Percentiles rank a stretch among this genome's conserved stretches.
Conservation (phyloP, 2,113 vertebrate genomes). For the Chrysochloris asiatica region DNA sequence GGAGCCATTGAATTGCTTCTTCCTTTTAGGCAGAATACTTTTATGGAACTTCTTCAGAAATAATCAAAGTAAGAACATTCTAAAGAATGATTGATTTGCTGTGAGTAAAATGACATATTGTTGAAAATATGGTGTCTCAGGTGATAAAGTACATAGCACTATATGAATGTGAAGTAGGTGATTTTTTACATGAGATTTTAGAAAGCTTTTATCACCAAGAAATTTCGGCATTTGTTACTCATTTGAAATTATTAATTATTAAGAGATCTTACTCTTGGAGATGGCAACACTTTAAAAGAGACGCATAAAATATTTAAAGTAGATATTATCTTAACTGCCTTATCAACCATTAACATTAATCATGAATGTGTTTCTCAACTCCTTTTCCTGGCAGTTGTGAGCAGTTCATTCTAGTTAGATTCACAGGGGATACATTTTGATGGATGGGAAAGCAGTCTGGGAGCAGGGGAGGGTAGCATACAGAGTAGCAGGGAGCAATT, state of each 20-base stretch:
- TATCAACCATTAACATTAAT: neutral
- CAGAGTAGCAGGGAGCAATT: too few species aligned
- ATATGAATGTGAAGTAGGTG: neutral
- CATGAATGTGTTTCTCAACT: neutral
- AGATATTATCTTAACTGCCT: neutral
- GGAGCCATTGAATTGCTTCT: neutral
- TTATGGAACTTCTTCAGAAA: neutral
- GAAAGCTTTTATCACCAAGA: neutral
- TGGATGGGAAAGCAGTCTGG: neutral
- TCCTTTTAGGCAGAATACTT: neutral
- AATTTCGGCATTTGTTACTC: neutral
- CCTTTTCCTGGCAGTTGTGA: neutral
- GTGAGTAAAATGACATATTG: neutral
- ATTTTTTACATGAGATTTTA: constrained; percentile 4
- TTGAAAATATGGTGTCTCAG: neutral
- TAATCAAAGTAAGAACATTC: neutral
- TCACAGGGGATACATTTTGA: too few species aligned
- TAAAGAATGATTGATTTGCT: neutral
- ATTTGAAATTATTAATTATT: constrained; percentile 19
- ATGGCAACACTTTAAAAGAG: constrained; percentile 1
- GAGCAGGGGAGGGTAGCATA: too few species aligned
- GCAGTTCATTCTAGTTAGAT: neutral
- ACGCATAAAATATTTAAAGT: neutral
- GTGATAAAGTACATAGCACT: neutral
- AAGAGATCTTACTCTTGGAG: constrained; percentile 10